Conservation (phyloP, 2,113 vertebrate genomes). For the Ariopsis seemanni region DNA sequence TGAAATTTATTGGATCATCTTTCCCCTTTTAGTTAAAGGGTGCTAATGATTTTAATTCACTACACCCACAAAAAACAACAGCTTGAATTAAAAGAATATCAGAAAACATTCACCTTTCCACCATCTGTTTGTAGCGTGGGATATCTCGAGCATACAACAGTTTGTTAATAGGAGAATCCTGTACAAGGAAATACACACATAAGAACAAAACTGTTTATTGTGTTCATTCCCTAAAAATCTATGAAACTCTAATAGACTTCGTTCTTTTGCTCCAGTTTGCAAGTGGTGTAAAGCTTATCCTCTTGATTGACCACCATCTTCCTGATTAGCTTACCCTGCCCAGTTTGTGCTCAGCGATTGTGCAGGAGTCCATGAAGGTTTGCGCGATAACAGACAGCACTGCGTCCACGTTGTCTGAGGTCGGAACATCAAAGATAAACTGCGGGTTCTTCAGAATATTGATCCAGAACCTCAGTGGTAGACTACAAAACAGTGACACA, state of each 20-base stretch:
- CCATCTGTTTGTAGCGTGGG: slow-evolving; percentile 79
- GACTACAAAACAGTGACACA: slow-evolving; percentile 65
- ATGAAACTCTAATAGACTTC: background rate
- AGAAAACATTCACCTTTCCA: slow-evolving; percentile 63
- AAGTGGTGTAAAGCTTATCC: background rate
- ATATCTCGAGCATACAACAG: slow-evolving; percentile 78
- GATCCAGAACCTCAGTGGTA: slow-evolving; percentile 97
- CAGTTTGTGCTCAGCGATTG: slow-evolving; percentile 94
- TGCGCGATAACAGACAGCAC: slow-evolving; percentile 94
- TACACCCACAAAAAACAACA: background rate
- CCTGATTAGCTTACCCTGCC: slow-evolving; percentile 82
- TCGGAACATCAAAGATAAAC: slow-evolving; percentile 96
- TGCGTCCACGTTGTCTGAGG: slow-evolving; percentile 89
- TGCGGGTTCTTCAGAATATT: slow-evolving; percentile 98
- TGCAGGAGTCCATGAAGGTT: slow-evolving; percentile 99
- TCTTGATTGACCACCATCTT: background rate
- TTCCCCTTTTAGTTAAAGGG: background rate
- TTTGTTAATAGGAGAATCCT: slow-evolving; percentile 81
- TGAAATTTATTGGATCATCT: background rate
- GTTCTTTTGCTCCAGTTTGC: background rate
- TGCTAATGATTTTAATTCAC: background rate
- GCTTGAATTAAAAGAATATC: background rate
- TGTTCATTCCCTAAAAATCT: background rate
- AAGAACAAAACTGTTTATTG: background rate
- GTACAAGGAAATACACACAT: slow-evolving; percentile 1